A percentile compares a stretch with the other conserved stretches of the same genome.
Conservation (phyloP, 2,797 vertebrate genomes). For the Setipinna tenuifilis region DNA sequence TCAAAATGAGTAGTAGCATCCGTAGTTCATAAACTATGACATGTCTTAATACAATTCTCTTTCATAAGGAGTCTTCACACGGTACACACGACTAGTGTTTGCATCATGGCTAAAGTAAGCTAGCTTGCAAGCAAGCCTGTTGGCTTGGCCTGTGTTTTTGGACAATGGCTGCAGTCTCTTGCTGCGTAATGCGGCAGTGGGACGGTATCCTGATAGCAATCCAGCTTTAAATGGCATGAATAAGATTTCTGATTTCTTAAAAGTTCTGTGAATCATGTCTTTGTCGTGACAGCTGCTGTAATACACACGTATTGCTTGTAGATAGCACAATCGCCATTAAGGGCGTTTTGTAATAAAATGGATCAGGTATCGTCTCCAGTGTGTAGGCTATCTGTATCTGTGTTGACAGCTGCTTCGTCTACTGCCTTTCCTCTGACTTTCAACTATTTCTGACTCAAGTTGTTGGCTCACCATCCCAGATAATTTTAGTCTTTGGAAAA, state of each 20-base stretch:
- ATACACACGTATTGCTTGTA: neutral
- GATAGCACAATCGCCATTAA: neutral
- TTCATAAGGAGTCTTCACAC: too few species aligned
- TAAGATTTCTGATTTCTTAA: neutral
- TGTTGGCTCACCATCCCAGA: neutral
- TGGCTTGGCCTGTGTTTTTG: neutral
- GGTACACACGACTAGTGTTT: too few species aligned
- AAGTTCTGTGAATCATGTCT: neutral
- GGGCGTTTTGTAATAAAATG: neutral
- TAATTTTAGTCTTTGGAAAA: neutral
- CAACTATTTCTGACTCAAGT: constrained; percentile 7
- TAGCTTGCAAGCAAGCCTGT: neutral
- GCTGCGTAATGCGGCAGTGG: neutral
- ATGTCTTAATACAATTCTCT: too few species aligned
- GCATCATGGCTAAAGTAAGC: neutral
- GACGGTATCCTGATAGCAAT: neutral
- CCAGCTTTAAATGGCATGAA: neutral
- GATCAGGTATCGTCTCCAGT: neutral
- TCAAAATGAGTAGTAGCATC: too few species aligned
- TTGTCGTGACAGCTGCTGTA: neutral
- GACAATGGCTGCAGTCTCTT: constrained; percentile 10
- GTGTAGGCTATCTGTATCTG: constrained; percentile 45
- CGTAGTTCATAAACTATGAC: too few species aligned
- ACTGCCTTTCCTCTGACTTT: neutral
- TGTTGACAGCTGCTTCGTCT: constrained; percentile 74